Conservation (phyloP, 2,797 vertebrate species). For the Synaphobranchus kaupii region DNA sequence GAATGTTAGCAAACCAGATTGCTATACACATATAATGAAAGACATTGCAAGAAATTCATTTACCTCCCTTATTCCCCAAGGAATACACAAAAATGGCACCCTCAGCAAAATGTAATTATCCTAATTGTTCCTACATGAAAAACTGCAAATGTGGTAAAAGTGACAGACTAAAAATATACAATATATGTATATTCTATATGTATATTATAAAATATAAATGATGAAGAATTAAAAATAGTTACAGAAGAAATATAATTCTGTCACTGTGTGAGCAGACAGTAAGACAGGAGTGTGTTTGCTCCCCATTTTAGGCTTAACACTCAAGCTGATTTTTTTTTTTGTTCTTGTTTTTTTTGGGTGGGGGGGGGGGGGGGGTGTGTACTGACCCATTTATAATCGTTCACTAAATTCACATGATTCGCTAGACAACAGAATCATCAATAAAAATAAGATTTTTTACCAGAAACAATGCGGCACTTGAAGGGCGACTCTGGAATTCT, state of each 20-base stretch:
- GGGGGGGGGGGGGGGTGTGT: not conserved
- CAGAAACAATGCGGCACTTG: not conserved
- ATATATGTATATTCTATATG: not conserved
- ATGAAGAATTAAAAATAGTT: not conserved
- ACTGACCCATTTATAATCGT: not conserved
- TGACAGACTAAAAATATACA: not conserved
- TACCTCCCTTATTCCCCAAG: not conserved
- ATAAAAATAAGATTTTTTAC: not conserved
- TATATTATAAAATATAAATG: not conserved
- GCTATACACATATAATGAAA: not conserved
- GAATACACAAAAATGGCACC: not conserved
- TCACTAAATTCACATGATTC: not conserved
- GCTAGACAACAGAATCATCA: not conserved
- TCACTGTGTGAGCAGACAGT: not conserved
- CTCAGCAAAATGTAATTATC: too few relatives aligned
- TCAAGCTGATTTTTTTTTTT: too few relatives aligned
- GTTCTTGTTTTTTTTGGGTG: too few relatives aligned
- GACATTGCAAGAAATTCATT: not conserved
- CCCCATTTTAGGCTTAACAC: not conserved
- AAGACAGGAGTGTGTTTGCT: not conserved
- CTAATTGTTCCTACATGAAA: too few relatives aligned
- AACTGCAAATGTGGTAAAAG: not conserved
- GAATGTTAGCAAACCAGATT: not conserved
- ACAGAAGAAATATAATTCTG: not conserved
- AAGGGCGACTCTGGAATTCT: slow-evolving; percentile 15